Conservation (phyloP, 1,140 invertebrate genomes). For the Elymnias hypermnestra region DNA sequence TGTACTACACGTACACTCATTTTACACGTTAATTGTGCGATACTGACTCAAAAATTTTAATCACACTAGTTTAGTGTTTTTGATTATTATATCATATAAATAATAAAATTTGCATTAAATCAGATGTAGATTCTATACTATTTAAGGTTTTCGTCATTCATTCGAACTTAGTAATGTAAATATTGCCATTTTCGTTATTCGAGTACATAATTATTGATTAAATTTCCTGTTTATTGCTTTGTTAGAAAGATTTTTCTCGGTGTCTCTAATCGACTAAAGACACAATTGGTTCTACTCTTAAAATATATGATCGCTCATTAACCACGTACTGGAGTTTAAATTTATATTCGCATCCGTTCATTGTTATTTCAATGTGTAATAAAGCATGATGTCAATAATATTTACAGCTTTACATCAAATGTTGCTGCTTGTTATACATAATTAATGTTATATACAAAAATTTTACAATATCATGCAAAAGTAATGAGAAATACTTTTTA, state of each 20-base stretch:
- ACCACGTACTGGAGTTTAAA: conserved; percentile 14
- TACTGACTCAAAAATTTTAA: no score
- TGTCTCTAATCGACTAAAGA: conserved; percentile 13
- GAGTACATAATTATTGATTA: conserved; percentile 4
- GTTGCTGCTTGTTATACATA: background rate
- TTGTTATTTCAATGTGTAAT: conserved; percentile 12
- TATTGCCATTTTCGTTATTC: background rate
- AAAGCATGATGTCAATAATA: conserved; percentile 20
- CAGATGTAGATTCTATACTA: no score
- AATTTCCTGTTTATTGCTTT: conserved; percentile 3
- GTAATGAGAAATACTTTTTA: no score
- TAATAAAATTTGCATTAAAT: no score
- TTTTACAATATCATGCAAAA: background rate
- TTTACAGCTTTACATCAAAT: background rate
- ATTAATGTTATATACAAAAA: background rate
- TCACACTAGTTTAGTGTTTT: no score
- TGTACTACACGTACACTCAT: background rate
- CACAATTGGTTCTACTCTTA: conserved; percentile 12
- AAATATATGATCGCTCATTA: conserved; percentile 16
- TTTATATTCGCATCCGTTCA: conserved; percentile 15
- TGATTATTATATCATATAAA: no score
- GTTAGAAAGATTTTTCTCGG: conserved; percentile 7
- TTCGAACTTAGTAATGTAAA: background rate
- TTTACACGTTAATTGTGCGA: no score
- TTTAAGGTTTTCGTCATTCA: no score